Conservation (phyloP, 2,888 invertebrate genomes). For the Drosophila fungiperda region DNA sequence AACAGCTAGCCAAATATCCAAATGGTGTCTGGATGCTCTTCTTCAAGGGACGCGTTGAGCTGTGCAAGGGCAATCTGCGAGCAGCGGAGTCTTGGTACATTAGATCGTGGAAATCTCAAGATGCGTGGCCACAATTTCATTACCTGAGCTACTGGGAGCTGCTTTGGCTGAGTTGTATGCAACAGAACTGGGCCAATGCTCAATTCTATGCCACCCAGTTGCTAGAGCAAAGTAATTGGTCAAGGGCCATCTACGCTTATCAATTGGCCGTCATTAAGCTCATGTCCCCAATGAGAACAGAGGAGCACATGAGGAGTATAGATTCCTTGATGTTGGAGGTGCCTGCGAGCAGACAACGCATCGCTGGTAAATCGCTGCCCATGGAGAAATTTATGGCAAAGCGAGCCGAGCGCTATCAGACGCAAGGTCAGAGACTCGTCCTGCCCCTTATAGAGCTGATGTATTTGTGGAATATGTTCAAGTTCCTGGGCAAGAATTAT, state of each 20-base stretch:
- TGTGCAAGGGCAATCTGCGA: constrained; percentile 91
- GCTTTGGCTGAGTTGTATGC: constrained; percentile 90
- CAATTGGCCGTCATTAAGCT: constrained; percentile 93
- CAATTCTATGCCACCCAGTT: constrained; percentile 90
- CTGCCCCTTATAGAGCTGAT: constrained; percentile 95
- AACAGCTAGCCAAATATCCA: constrained; percentile 90
- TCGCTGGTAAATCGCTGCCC: constrained; percentile 98
- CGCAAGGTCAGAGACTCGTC: constrained; percentile 90
- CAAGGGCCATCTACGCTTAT: constrained; percentile 95
- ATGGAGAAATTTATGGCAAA: constrained; percentile 98
- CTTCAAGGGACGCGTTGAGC: constrained; percentile 94
- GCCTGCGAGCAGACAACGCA: constrained; percentile 93
- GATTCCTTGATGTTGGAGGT: constrained; percentile 90
- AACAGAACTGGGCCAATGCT: constrained; percentile 90
- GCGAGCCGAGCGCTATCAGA: constrained; percentile 91
- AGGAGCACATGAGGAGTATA: constrained; percentile 79
- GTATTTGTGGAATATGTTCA: constrained; percentile 97
- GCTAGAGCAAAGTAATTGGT: constrained; percentile 94
- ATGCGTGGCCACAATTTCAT: constrained; percentile 95
- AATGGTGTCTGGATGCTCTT: constrained; percentile 96
- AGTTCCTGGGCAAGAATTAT: constrained; percentile 90
- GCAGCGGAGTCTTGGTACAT: constrained; percentile 91
- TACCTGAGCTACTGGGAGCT: constrained; percentile 98
- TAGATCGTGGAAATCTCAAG: constrained; percentile 92
- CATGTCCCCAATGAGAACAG: constrained; percentile 87